Evolutionary conservation across 2,797 vertebrate species (phyloP).

Genomic region (Cynodonichthys magdalenae): DNA sequence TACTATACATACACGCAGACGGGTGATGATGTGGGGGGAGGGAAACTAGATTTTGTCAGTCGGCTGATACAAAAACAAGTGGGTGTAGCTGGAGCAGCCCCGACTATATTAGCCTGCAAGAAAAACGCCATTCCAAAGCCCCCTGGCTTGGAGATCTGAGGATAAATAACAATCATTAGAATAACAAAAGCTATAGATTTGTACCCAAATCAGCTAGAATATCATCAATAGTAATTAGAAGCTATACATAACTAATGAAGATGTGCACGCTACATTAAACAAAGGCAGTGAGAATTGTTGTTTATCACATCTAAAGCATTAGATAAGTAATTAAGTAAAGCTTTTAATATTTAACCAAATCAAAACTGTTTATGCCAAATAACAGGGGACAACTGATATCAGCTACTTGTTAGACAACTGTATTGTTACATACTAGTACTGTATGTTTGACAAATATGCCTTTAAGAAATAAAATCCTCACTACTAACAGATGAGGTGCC

Average conservation of each 20-base stretch:
- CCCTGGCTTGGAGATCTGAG: slow-evolving; percentile 79
- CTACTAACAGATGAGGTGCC: background rate
- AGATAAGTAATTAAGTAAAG: slow-evolving; percentile 49
- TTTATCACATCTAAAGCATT: slow-evolving; percentile 51
- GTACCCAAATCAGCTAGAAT: slow-evolving; percentile 78
- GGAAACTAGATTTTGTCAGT: slow-evolving; percentile 67
- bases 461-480: slow-evolving; percentile 1
- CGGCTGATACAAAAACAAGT: slow-evolving; percentile 78
- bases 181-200: slow-evolving; percentile 87
- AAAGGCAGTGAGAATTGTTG: slow-evolving; percentile 64
- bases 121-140: slow-evolving; percentile 73
- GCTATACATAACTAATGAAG: slow-evolving; percentile 84
- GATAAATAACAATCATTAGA: slow-evolving; percentile 84
- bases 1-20: slow-evolving; percentile 77
- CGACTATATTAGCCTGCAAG: slow-evolving; percentile 65
- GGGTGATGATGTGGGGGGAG: slow-evolving; percentile 58
- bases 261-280: slow-evolving; percentile 74
- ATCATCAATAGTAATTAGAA: slow-evolving; percentile 85
- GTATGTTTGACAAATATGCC: slow-evolving; percentile 3
- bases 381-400: background rate
- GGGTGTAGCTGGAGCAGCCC: slow-evolving; percentile 68
- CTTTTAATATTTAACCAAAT: slow-evolving; percentile 32
- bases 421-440: background rate
- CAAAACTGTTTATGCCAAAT: slow-evolving; percentile 15
- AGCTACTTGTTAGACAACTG: background rate